These are phyloP conservation scores for Liparis tanakae DNA, from an alignment of 2,797 vertebrate species.

Conservation along the genomic window DNA sequence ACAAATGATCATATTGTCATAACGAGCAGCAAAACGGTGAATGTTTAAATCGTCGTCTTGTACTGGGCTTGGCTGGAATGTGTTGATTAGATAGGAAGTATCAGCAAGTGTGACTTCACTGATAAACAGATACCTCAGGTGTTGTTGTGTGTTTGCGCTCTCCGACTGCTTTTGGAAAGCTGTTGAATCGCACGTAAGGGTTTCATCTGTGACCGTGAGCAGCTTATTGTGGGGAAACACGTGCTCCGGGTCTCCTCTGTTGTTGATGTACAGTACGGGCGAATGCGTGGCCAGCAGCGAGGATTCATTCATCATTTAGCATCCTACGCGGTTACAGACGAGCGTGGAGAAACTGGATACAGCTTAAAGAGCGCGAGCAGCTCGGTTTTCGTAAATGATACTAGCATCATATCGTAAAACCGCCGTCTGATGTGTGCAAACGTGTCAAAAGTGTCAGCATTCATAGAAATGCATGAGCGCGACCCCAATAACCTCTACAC, in stretches of 20 bases:
- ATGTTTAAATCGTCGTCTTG: conserved; percentile 58
- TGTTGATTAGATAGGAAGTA: conserved; percentile 52
- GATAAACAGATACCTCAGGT: background rate
- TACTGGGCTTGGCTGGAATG: conserved; percentile 44
- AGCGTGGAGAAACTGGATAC: conserved; percentile 51
- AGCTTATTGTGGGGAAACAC: conserved; percentile 40
- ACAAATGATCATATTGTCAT: conserved; percentile 8
- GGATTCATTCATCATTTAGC: conserved; percentile 78
- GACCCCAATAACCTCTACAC: background rate
- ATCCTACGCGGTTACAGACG: conserved; percentile 61
- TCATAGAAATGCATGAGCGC: background rate
- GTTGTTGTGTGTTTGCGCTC: background rate
- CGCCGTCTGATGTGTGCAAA: background rate
- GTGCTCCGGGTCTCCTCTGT: conserved; percentile 44
- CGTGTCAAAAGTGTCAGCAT: background rate
- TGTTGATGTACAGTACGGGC: conserved; percentile 27
- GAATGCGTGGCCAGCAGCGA: conserved; percentile 24
- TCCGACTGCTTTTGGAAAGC: background rate
- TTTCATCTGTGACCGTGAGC: background rate
- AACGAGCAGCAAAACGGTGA: conserved; percentile 38
- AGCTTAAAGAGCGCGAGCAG: conserved; percentile 23
- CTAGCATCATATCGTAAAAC: conserved; percentile 2
- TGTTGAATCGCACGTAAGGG: background rate
- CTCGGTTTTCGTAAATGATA: conserved; percentile 9
- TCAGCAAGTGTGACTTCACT: conserved; percentile 14